Evolutionary conservation across 2,888 invertebrate genomes (phyloP), one percentile per base, ranked within the genome.

Genomic region (Caenorhabditis afra): DNA sequence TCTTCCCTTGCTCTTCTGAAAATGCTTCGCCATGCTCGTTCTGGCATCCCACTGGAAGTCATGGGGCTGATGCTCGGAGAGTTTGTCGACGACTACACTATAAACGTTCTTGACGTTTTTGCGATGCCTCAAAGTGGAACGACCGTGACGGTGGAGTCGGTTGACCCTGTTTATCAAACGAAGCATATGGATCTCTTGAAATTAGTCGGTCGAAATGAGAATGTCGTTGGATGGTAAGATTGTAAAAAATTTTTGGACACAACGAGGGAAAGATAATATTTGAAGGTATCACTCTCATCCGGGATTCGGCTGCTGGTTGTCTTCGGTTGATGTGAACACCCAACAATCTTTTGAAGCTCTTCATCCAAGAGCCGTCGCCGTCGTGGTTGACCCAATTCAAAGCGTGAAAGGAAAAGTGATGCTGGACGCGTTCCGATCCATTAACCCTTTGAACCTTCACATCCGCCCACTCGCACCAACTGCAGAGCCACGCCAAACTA

Each of bases 61-160:
- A 99, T 99, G 99, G 99, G 99, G 87, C 93, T 99, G 84, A 93
- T 94, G 94, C 83, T 93, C 92, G 95, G 95, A 82, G 96, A 97
- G 93, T 99, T 99, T 92, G 98, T 99, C n/a, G 99, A 99, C 91
- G 99, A 99, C 91, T 99, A 99, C 91, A 99, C 99, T 55, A 97
- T 99, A 1, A 93, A 97, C 86, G 99, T 99, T 2, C 97, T 98
- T 88, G 99, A 99, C 92, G 99, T 99, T 1, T 99, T 99, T 92
- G 99, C 99, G 1, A 99, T 99, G 99, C 99, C 99, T 20, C 99
- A 99, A 50, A 83, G 82, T 71, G 85, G 84, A 70, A 85, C 85
- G 61, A 83, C 82, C 52, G 82, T 84, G 14, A 82, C 84, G n/a
- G 84, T 85, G 20, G 84, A 85, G 37, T 84, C 84, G 0, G 80